Percentiles rank a stretch among this genome's conserved stretches.
phyloP scores from a whole-genome alignment of 2,113 vertebrate genomes.

The Actenoides hombroni region DNA sequence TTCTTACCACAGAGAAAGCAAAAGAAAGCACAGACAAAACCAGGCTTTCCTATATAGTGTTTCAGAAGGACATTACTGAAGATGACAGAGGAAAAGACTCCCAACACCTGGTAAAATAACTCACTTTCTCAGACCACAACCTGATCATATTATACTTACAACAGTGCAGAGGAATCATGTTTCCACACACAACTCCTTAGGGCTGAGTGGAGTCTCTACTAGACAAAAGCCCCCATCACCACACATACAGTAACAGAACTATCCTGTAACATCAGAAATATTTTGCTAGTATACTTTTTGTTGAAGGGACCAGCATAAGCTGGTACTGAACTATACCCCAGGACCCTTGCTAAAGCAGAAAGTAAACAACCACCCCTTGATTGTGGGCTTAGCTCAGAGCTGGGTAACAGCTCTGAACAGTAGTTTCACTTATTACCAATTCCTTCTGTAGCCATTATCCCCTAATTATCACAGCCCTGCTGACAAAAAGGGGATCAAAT shows the following conservation, averaged over 20 bases:
- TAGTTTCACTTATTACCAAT: neutral
- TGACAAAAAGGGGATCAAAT: neutral
- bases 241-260: neutral
- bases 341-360: neutral
- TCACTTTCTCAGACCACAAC: neutral
- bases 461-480: neutral
- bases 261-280: neutral
- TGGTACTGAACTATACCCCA: neutral
- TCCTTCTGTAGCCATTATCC: neutral
- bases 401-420: neutral
- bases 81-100: neutral
- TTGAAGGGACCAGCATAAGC: neutral
- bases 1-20: neutral
- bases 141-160: neutral
- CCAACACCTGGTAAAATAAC: neutral
- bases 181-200: neutral
- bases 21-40: neutral
- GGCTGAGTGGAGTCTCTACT: neutral
- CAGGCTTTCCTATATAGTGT: accelerated
- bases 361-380: neutral
- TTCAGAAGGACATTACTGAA: neutral
- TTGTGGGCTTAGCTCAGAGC: neutral
- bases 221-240: neutral
- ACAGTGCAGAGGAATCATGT: neutral
- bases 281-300: neutral